Base-by-base conservation (phyloP, 2,113 vertebrate genomes). In the Semicossyphus pulcher region DNA sequence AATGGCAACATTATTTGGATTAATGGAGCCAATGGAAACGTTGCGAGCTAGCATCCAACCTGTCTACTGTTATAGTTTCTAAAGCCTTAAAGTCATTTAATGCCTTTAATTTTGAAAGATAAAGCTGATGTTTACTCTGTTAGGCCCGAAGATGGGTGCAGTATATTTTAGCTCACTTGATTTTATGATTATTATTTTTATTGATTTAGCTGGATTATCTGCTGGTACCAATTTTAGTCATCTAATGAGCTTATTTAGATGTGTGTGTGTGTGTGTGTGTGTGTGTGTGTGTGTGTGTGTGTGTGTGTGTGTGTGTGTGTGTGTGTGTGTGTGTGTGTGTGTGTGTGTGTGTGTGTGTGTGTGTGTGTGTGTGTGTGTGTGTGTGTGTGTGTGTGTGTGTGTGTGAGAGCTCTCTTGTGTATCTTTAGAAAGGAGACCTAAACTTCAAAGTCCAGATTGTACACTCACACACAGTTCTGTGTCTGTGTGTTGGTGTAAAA, bases 401-500 rank as follows among this genome's bases (percentile, higher is more conserved):
- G 8, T 11, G 25, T n/a, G 42, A n/a, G n/a, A n/a, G n/a, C n/a
- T n/a, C n/a, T n/a, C 18, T n/a, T 18, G 4, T 57, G 5, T 4
- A 1, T 49, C 32, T 49, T 1, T 0, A 42, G 12, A 51, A 32
- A 21, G 41, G 2, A 45, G 48, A 58, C 16, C 21, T 11, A 26
- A 23, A 48, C 25, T 25, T 42, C 54, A 36, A 25, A 20, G 10
- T n/a, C 10, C 18, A 41, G 6, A 28, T 74, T 49, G 71, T 37
- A 29, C 9, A 39, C 9, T 49, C 7, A 0, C 69, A 4, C 56
- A 28, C 7, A 41, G 26, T 76, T 51, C 7, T 65, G 23, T 62
- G 44, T 61, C 6, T 54, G 31, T 41, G 45, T 54, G 54, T 64
- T 61, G 28, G 20, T 4, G 1, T 66, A n/a, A n/a, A 52, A 63